Evolutionary conservation across 1,140 invertebrate genomes (phyloP).

Genomic region (Meloidogyne exigua): DNA sequence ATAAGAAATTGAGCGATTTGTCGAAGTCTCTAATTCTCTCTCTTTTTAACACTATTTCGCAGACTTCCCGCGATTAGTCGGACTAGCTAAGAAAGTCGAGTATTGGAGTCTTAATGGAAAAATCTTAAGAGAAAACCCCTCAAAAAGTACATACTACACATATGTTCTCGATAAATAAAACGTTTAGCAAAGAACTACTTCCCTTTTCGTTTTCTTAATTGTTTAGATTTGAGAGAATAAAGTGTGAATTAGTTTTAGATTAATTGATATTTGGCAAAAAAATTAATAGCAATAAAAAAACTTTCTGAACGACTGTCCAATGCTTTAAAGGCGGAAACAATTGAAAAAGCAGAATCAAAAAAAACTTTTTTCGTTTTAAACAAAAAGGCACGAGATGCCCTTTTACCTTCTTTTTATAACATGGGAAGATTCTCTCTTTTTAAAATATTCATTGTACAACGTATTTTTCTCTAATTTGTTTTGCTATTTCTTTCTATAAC

Average conservation of each 20-base stretch:
- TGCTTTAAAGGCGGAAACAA: neutral
- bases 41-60: too few species aligned
- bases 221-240: neutral
- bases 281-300: neutral
- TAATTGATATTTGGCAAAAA: neutral
- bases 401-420: neutral
- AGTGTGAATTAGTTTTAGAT: constrained; percentile 3
- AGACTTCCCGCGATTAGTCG: too few species aligned
- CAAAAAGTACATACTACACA: too few species aligned
- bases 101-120: too few species aligned
- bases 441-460: too few species aligned
- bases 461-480: too few species aligned
- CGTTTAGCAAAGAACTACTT: neutral
- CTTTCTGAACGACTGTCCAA: neutral
- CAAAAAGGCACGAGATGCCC: neutral
- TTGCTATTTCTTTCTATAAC: too few species aligned
- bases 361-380: neutral
- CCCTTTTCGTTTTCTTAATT: neutral
- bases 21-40: too few species aligned
- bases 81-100: too few species aligned
- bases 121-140: too few species aligned
- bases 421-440: neutral
- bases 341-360: neutral
- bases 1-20: too few species aligned
- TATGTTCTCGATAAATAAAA: too few species aligned